These are phyloP conservation scores for Elymnias hypermnestra DNA, from an alignment of 1,140 invertebrate species.

Conservation along the genomic window DNA sequence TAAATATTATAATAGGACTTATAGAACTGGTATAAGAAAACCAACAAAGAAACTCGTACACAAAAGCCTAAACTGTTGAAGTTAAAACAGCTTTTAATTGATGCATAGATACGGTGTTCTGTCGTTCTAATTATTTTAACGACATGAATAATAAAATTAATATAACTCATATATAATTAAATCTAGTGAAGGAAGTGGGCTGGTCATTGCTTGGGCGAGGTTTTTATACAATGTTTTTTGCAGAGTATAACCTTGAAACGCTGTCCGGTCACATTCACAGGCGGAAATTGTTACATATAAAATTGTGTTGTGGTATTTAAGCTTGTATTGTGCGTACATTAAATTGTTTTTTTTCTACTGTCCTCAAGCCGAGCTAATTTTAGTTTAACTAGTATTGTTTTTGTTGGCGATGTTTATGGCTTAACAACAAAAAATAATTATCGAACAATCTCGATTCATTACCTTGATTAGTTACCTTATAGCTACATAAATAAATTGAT, in stretches of 20 bases:
- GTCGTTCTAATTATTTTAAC: not conserved
- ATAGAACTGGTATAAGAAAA: no score
- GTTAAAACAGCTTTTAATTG: not conserved
- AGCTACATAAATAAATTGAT: no score
- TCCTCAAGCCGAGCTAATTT: not conserved
- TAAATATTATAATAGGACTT: no score
- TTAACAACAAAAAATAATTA: no score
- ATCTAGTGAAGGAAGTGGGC: slow-evolving; percentile 17
- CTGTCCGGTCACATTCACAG: slow-evolving; percentile 16
- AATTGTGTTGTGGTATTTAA: slow-evolving; percentile 11
- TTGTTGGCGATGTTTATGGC: no score
- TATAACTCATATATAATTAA: slow-evolving; percentile 3
- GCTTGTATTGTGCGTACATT: slow-evolving; percentile 8
- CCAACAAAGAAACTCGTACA: no score
- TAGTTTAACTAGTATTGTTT: no score
- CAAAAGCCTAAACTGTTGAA: no score
- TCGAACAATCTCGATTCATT: no score
- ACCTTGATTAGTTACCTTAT: no score
- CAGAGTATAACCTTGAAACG: slow-evolving; percentile 11
- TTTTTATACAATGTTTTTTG: slow-evolving; percentile 17
- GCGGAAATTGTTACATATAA: slow-evolving; percentile 24
- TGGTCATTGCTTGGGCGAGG: slow-evolving; percentile 15
- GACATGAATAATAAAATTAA: not conserved
- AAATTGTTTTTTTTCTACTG: slow-evolving; percentile 5
- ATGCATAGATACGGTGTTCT: not conserved